Conservation (phyloP, 2,113 vertebrate genomes). For the Lepisosteus oculatus region DNA sequence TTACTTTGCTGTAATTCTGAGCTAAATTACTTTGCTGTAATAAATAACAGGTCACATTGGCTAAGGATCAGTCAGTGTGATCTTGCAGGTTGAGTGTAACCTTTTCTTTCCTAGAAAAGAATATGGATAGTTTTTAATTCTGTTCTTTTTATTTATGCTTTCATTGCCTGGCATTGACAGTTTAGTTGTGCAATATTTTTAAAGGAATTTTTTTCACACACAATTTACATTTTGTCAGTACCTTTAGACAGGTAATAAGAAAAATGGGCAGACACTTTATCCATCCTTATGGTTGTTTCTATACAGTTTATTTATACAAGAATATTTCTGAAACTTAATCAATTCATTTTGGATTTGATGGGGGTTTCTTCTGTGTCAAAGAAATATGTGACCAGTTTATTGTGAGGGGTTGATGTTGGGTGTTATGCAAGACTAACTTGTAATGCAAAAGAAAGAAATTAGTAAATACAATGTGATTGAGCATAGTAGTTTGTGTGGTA, state of each 20-base stretch:
- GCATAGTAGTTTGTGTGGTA: constrained; percentile 59
- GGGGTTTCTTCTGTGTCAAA: constrained; percentile 64
- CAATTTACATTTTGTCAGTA: constrained; percentile 50
- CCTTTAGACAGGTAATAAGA: constrained; percentile 34
- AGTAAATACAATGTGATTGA: constrained; percentile 54
- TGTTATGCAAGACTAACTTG: constrained; percentile 57
- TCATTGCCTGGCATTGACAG: constrained; percentile 55
- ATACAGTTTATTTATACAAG: constrained; percentile 76
- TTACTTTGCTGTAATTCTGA: constrained; percentile 18
- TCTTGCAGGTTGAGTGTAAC: neutral
- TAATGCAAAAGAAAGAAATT: constrained; percentile 54
- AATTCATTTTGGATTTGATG: constrained; percentile 53
- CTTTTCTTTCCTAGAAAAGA: constrained; percentile 30
- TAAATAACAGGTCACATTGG: neutral
- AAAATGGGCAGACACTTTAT: constrained; percentile 36
- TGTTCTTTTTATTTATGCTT: constrained; percentile 40
- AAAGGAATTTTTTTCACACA: constrained; percentile 40
- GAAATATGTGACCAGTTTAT: constrained; percentile 54
- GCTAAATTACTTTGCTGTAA: constrained; percentile 18
- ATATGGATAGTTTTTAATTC: constrained; percentile 35
- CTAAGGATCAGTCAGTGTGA: constrained; percentile 16
- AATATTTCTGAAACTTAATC: constrained; percentile 60
- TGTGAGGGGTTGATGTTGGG: constrained; percentile 39
- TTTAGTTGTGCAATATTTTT: constrained; percentile 81
- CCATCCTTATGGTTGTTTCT: constrained; percentile 58